These are phyloP conservation scores for Clusia tigrina DNA, from an alignment of 2,888 invertebrate species.

Conservation along the genomic window DNA sequence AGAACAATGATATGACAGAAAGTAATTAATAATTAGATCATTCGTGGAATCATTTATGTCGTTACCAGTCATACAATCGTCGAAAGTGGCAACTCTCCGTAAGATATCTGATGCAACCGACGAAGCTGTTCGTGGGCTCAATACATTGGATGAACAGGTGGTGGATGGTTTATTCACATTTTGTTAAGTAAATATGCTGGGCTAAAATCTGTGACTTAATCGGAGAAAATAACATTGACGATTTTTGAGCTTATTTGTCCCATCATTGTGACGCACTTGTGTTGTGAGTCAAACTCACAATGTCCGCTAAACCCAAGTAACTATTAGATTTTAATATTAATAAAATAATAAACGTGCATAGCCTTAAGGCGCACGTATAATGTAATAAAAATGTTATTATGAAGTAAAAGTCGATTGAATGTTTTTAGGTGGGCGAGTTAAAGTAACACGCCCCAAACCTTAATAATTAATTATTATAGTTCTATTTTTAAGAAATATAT, in stretches of 20 bases:
- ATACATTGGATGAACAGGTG: background rate
- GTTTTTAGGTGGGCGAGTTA: too few species aligned
- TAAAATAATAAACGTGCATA: too few species aligned
- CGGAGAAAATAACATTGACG: background rate
- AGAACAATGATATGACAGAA: slow-evolving; percentile 11
- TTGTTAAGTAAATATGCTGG: background rate
- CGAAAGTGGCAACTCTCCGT: background rate
- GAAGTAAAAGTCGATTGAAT: too few species aligned
- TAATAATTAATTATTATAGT: too few species aligned
- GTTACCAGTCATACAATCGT: background rate
- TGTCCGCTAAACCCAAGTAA: too few species aligned
- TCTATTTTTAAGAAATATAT: too few species aligned
- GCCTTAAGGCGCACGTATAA: too few species aligned
- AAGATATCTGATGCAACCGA: background rate
- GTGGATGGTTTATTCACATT: background rate
- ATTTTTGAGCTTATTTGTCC: background rate
- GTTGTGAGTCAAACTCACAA: too few species aligned
- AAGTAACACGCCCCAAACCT: too few species aligned
- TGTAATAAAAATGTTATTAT: too few species aligned
- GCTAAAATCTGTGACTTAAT: background rate
- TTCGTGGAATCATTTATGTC: slow-evolving; percentile 21
- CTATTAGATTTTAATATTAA: too few species aligned
- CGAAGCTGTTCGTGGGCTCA: background rate
- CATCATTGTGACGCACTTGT: background rate
- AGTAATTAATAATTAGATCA: slow-evolving; percentile 20